phyloP scores from a whole-genome alignment of 2,797 vertebrate genomes.

The Rhinophrynus dorsalis region DNA sequence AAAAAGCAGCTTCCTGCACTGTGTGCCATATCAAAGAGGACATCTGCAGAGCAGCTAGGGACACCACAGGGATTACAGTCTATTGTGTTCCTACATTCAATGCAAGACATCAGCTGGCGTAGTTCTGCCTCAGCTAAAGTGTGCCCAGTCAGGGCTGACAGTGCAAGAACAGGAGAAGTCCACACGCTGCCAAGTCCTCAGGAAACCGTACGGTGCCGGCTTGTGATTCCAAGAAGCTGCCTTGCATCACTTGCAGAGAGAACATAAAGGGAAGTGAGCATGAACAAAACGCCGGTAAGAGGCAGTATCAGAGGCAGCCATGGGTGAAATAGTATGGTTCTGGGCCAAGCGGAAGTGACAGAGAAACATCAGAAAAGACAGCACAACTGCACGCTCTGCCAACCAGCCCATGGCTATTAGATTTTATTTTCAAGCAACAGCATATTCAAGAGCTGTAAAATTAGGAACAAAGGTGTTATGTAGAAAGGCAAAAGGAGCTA shows the following conservation, averaged over 20 bases:
- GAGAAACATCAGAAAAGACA: background rate
- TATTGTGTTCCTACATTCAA: conserved; percentile 26
- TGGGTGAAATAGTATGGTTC: background rate
- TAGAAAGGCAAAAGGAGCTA: too few relatives aligned
- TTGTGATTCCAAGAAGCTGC: conserved; percentile 35
- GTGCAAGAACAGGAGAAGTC: conserved; percentile 12
- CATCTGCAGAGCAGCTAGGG: conserved; percentile 26
- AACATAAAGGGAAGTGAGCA: conserved; percentile 37
- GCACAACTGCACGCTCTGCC: background rate
- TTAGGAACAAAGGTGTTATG: too few relatives aligned
- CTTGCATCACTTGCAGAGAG: conserved; percentile 16
- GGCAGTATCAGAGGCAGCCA: background rate
- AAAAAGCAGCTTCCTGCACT: conserved; percentile 20
- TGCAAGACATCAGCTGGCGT: conserved; percentile 10
- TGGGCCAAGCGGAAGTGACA: background rate
- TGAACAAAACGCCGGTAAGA: conserved; percentile 19
- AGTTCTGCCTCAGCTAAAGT: conserved; percentile 18
- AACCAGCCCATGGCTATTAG: background rate
- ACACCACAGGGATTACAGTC: conserved; percentile 22
- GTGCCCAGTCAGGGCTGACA: conserved; percentile 34
- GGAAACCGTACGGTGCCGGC: background rate
- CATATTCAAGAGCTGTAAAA: too few relatives aligned
- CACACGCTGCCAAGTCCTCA: conserved; percentile 16
- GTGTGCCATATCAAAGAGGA: conserved; percentile 25
- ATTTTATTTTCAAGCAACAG: conserved; percentile 33